phyloP scores from a whole-genome alignment of 2,797 vertebrate species.

The Enteromius mattozi region DNA sequence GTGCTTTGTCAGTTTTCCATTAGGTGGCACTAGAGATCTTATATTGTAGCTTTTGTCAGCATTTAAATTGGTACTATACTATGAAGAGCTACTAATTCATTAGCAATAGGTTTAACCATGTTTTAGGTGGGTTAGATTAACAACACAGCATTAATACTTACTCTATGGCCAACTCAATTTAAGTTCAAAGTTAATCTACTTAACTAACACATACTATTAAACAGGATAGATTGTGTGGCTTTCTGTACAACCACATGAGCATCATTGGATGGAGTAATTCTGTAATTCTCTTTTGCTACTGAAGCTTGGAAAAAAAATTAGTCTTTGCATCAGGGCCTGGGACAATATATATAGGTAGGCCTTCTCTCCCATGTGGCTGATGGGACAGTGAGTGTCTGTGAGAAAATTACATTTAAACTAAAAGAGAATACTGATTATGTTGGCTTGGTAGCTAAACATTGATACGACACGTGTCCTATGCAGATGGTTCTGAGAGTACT shows the following conservation, averaged over 20 bases:
- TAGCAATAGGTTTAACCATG: slow-evolving; percentile 9
- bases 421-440: not conserved
- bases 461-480: not conserved
- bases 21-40: slow-evolving; percentile 49
- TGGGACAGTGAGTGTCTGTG: not conserved
- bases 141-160: slow-evolving; percentile 12
- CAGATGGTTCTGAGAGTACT: slow-evolving; percentile 20
- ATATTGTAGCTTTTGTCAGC: not conserved
- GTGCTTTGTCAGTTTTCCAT: slow-evolving; percentile 12
- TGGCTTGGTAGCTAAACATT: not conserved
- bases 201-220: not conserved
- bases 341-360: not conserved
- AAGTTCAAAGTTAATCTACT: not conserved
- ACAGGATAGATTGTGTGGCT: not conserved
- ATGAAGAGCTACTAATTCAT: not conserved
- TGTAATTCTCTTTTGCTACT: slow-evolving; percentile 3
- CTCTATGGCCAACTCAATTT: not conserved
- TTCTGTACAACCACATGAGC: not conserved
- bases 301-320: not conserved
- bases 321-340: not conserved
- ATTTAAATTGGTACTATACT: slow-evolving; percentile 7
- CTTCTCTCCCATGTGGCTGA: not conserved
- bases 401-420: not conserved
- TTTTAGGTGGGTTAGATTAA: not conserved
- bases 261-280: not conserved